Percentiles rank a stretch among this genome's conserved stretches.
Evolutionary conservation across 2,888 invertebrate genomes (phyloP).

Genomic region (Plagodis pulveraria): DNA sequence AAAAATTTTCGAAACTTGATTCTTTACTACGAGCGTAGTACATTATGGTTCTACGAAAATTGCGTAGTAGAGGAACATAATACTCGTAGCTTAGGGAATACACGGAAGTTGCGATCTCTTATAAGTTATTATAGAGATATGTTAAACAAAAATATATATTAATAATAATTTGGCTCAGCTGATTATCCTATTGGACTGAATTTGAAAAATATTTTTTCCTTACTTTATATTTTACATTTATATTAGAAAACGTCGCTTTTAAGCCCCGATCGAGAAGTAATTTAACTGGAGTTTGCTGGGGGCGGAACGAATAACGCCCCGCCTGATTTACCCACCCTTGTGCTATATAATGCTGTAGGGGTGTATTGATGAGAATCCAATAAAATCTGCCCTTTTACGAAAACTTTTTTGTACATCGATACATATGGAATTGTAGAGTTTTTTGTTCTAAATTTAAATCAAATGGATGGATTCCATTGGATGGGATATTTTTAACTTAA

Average conservation of each 20-base stretch:
- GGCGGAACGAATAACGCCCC: constrained; percentile 41
- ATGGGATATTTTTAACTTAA: constrained; percentile 5
- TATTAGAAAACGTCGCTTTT: too few species aligned
- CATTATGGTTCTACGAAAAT: too few species aligned
- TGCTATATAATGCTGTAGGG: constrained; percentile 14
- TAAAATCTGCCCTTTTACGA: constrained; percentile 13
- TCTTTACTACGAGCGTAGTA: too few species aligned
- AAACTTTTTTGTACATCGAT: neutral
- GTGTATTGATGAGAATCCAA: constrained; percentile 16
- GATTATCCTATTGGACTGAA: too few species aligned
- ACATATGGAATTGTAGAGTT: neutral
- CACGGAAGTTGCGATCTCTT: too few species aligned
- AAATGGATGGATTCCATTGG: constrained; percentile 19
- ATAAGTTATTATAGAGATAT: too few species aligned
- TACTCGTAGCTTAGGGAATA: too few species aligned
- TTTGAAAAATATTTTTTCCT: too few species aligned
- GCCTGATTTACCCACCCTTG: constrained; percentile 34
- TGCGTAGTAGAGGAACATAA: too few species aligned
- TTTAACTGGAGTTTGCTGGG: constrained; percentile 26
- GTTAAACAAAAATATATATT: too few species aligned
- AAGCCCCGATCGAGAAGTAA: constrained; percentile 1
- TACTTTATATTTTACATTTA: too few species aligned
- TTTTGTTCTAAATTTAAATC: neutral
- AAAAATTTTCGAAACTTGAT: too few species aligned
- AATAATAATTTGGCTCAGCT: neutral